phyloP scores from a whole-genome alignment of 2,113 vertebrate species.

The Nerophis lumbriciformis region DNA sequence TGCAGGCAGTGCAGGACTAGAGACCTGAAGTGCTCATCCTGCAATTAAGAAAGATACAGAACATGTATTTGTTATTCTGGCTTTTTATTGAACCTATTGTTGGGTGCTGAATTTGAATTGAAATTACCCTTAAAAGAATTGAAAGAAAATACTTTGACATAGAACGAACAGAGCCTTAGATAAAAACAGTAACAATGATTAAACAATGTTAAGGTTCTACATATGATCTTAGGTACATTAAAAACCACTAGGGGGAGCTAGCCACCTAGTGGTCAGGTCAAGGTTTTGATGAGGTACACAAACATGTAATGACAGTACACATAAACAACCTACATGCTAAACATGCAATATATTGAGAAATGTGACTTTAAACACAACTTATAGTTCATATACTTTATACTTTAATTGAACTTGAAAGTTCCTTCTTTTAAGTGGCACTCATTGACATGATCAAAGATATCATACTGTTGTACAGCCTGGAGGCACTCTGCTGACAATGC shows the following conservation, averaged over 20 bases:
- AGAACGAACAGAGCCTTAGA: neutral
- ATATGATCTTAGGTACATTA: neutral
- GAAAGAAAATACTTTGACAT: neutral
- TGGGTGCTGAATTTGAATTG: no score
- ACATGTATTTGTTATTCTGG: conserved; percentile 2
- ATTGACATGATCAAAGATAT: conserved; percentile 8
- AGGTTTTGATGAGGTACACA: neutral
- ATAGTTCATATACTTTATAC: conserved; percentile 1
- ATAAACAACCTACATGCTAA: neutral
- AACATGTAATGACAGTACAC: neutral
- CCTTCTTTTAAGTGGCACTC: conserved; percentile 18
- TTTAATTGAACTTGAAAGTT: conserved; percentile 11
- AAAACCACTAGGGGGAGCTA: conserved; percentile 51
- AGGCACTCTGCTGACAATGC: conserved; percentile 26
- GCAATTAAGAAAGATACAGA: conserved; percentile 15
- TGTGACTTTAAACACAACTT: no score
- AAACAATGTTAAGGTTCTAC: no score
- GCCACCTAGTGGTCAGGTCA: conserved; percentile 22
- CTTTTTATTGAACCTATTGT: neutral
- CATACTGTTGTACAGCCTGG: conserved; percentile 31
- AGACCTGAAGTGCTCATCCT: conserved; percentile 47
- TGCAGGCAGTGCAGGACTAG: conserved; percentile 33
- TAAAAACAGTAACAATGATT: neutral
- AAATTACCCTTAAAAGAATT: no score
- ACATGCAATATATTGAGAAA: neutral